A percentile compares a stretch with the other conserved stretches of the same genome.
phyloP scores from a whole-genome alignment of 2,888 invertebrate genomes.

The Netelia melanura region DNA sequence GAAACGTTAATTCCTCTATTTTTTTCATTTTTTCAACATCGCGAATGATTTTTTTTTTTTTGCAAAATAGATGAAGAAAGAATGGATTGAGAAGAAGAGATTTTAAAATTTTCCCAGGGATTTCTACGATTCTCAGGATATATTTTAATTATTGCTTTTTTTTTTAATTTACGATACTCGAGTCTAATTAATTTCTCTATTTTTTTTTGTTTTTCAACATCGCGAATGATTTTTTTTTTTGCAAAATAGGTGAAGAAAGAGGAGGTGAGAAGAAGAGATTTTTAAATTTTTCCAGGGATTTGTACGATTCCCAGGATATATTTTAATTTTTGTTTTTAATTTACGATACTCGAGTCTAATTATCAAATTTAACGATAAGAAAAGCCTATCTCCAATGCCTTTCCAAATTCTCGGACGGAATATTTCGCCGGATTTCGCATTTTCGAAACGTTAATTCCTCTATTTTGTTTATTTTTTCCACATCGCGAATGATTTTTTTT shows the following conservation, averaged over 20 bases:
- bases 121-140: no score
- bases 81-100: background rate
- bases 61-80: background rate
- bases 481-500: background rate
- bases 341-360: no score
- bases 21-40: background rate
- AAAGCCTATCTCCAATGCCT: background rate
- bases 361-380: no score
- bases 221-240: background rate
- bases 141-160: no score
- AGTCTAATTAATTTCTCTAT: background rate
- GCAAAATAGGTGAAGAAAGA: background rate
- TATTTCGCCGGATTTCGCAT: background rate
- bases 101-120: no score
- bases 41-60: background rate
- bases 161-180: no score
- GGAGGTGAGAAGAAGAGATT: background rate
- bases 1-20: background rate
- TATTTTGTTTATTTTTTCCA: background rate
- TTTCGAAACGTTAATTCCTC: background rate
- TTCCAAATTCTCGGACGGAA: slow-evolving; percentile 1
- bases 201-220: background rate
- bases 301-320: no score
- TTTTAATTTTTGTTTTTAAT: no score
- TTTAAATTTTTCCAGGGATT: no score